phyloP scores from a whole-genome alignment of 2,797 vertebrate genomes.

The Heliangelus exortis region DNA sequence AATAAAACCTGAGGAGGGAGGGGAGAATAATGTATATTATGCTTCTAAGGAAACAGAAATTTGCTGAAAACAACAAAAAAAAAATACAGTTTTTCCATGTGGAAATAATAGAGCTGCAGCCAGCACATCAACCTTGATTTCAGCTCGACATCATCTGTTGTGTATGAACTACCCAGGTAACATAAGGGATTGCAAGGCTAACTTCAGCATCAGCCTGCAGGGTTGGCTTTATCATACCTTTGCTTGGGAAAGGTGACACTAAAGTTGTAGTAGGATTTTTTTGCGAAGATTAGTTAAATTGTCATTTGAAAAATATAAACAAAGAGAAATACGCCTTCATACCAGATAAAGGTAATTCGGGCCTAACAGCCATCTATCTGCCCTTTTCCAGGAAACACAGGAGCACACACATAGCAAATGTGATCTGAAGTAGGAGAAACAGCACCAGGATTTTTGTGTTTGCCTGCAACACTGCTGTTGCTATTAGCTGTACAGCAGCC shows the following conservation, averaged over 20 bases:
- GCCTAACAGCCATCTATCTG: not conserved
- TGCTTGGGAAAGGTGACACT: not conserved
- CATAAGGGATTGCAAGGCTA: not conserved
- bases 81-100: slow-evolving; percentile 1
- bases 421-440: not conserved
- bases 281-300: not conserved
- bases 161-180: not conserved
- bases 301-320: not conserved
- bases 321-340: not conserved
- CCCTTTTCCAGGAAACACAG: not conserved
- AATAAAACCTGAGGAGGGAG: not conserved
- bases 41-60: slow-evolving; percentile 15
- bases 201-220: not conserved
- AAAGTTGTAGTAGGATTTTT: fast-evolving
- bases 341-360: not conserved
- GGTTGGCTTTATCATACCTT: not conserved
- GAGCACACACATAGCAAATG: not conserved
- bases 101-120: slow-evolving; percentile 21
- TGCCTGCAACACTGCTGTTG: not conserved
- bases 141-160: slow-evolving; percentile 26
- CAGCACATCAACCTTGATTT: not conserved
- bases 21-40: not conserved
- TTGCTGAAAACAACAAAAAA: slow-evolving; percentile 6
- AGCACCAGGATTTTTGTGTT: not conserved
- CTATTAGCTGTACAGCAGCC: not conserved